Percentiles rank a stretch among this genome's conserved stretches.
Conservation (phyloP, 2,113 vertebrate species). For the Mustela nigripes region DNA sequence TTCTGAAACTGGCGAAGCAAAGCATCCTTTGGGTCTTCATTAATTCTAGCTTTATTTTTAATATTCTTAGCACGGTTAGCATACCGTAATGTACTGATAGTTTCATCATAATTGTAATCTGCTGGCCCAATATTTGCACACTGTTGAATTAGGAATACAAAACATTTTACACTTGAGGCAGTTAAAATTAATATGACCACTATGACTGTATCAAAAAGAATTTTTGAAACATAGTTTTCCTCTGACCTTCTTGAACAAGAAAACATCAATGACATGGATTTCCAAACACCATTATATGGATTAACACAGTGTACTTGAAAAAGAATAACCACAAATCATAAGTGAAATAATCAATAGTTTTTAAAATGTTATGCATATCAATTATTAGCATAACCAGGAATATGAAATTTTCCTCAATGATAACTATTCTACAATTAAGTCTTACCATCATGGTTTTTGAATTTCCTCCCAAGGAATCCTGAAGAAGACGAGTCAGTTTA, state of each 20-base stretch:
- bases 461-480: conserved; percentile 98
- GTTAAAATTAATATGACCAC: conserved; percentile 31
- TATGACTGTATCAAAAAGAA: conserved; percentile 16
- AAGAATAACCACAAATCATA: background rate
- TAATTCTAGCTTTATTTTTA: conserved; percentile 99
- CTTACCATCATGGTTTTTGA: conserved; percentile 99
- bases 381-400: background rate
- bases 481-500: conserved; percentile 97
- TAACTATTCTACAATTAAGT: background rate
- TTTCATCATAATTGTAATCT: conserved; percentile 99
- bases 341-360: background rate
- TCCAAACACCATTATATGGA: background rate
- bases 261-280: background rate
- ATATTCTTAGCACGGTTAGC: conserved; percentile 99
- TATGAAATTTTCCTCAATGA: background rate
- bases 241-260: background rate
- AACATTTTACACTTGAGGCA: conserved; percentile 42
- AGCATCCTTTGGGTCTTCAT: conserved; percentile 99
- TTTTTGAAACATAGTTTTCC: background rate
- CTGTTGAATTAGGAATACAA: conserved; percentile 83
- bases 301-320: background rate
- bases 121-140: conserved; percentile 99
- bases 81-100: conserved; percentile 98
- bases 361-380: background rate
- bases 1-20: conserved; percentile 98